Base-by-base conservation (phyloP, 2,888 invertebrate species). In the Chymomyza procnemis region DNA sequence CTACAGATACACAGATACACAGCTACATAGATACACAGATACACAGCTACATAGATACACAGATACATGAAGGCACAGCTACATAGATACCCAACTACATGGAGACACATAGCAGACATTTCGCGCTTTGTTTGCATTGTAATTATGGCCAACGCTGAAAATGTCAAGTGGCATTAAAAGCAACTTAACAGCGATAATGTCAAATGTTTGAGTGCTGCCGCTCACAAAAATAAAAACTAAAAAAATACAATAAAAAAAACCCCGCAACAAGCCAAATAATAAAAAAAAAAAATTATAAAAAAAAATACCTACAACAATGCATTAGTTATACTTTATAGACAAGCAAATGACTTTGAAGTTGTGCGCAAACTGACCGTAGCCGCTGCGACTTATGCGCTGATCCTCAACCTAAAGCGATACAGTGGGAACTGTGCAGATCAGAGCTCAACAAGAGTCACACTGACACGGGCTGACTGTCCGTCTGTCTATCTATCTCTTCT, bases 181-280 rank as follows among this genome's bases (percentile, higher is more conserved):
- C 59, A 75, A 78, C 83, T 82, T 85, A 82, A 61, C 67, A 68
- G 65, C 69, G 87, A 87, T 84, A 87, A 80, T 82, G 78, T 82
- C 87, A 82, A 70, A 75, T 72, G 75, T 78, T 76, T 72, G 61
- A 78, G 59, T 72, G 75, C 66, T 63, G 50, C 78, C 75, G 78
- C 63, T 62, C 69, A 64, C 47, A 48, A 56, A 69, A 46, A 54
- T 67, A 5, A 58, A 48, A 60, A 55, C 46, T 41, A 61, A n/a
- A n/a, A 67, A 52, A 21, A n/a, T n/a, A n/a, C n/a, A n/a, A n/a
- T n/a, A n/a, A n/a, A n/a, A n/a, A n/a, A 61, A 57, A 57, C n/a
- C n/a, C 16, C 67, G 46, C 55, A 56, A 48, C 21, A 62, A 66
- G 22, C 54, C 22, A 5, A 58, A 48, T 58, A 56, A 50, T 46